These are phyloP conservation scores for Pachypanchax playfairii DNA, from an alignment of 2,113 vertebrate genomes.

Conservation along the genomic window DNA sequence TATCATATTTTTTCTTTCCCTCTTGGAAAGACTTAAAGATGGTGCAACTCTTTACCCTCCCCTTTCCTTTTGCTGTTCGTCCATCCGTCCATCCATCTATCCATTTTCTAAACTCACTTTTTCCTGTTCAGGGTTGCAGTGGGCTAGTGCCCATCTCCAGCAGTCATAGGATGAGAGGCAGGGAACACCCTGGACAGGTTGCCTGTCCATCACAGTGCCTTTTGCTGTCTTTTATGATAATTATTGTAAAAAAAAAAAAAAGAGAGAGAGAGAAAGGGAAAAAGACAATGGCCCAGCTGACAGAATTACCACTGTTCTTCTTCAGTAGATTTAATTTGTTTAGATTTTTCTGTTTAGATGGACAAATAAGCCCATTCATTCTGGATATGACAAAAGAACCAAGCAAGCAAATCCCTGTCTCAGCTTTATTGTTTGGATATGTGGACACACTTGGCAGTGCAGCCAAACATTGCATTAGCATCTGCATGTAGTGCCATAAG, in stretches of 20 bases:
- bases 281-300: conserved; percentile 37
- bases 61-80: too few relatives aligned
- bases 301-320: conserved; percentile 49
- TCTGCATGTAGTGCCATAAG: conserved; percentile 28
- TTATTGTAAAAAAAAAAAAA: conserved; percentile 34
- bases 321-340: conserved; percentile 65
- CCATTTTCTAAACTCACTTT: too few relatives aligned
- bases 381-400: conserved; percentile 46
- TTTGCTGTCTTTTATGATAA: conserved; percentile 55
- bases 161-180: too few relatives aligned
- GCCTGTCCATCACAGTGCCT: too few relatives aligned
- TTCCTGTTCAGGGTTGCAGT: too few relatives aligned
- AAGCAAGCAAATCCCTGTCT: conserved; percentile 51
- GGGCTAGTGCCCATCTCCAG: too few relatives aligned
- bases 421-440: conserved; percentile 7
- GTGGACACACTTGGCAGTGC: conserved; percentile 25
- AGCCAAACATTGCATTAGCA: conserved; percentile 50
- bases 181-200: too few relatives aligned
- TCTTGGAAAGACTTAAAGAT: conserved; percentile 48
- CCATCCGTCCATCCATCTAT: too few relatives aligned
- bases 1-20: conserved; percentile 29
- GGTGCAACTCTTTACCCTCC: conserved; percentile 9
- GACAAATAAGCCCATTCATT: conserved; percentile 52
- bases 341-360: conserved; percentile 70
- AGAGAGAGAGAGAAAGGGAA: too few relatives aligned